Conservation (phyloP, 23 tunicate genomes). For the Oikopleura vanhoeffeni region DNA sequence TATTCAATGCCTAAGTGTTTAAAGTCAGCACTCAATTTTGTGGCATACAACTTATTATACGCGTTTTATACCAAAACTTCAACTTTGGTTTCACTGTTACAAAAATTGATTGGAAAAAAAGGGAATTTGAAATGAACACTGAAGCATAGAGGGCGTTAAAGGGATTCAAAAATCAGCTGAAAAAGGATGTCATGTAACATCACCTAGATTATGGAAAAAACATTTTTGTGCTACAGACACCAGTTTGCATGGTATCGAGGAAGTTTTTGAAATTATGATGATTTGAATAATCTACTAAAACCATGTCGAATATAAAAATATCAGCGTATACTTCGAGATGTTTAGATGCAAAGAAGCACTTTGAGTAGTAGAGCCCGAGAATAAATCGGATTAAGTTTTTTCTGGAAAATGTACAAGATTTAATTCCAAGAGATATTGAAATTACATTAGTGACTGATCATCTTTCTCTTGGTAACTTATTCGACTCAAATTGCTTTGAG, state of each 20-base stretch:
- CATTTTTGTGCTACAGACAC: background rate
- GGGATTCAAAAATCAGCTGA: background rate
- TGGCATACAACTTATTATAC: background rate
- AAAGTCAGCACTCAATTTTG: background rate
- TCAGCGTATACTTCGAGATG: background rate
- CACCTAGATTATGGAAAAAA: background rate
- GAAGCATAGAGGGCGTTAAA: background rate
- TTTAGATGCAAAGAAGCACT: background rate
- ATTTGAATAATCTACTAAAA: background rate
- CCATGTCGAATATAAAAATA: background rate
- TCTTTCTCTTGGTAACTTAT: background rate
- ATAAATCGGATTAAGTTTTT: background rate
- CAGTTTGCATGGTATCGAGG: background rate
- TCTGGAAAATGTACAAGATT: background rate
- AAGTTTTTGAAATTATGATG: background rate
- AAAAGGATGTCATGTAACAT: background rate
- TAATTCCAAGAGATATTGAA: background rate
- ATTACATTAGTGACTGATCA: background rate
- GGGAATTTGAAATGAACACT: background rate
- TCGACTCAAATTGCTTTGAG: background rate
- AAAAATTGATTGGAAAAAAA: background rate
- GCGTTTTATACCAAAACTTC: background rate
- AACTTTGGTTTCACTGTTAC: background rate
- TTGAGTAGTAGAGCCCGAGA: background rate
- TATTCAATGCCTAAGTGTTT: background rate